Evolutionary conservation across 2,888 invertebrate species (phyloP).

Genomic region (Brachypalpus laphriformis): DNA sequence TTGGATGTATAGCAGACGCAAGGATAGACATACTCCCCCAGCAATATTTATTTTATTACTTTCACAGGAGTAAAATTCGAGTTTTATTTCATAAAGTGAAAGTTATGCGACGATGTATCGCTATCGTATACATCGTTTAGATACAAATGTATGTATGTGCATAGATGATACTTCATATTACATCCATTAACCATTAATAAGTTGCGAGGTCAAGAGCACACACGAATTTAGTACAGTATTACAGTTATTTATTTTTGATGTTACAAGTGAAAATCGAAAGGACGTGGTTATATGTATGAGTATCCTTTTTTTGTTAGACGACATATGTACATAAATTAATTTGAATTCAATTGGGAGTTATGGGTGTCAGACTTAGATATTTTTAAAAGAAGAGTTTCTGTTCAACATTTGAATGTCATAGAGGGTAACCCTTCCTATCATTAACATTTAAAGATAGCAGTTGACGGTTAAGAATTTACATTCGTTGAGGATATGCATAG

Average conservation of each 20-base stretch:
- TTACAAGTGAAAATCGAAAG: constrained; percentile 46
- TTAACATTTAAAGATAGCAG: too few relatives aligned
- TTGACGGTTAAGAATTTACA: too few relatives aligned
- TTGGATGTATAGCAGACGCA: constrained; percentile 15
- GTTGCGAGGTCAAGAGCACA: constrained; percentile 67
- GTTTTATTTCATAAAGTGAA: constrained; percentile 68
- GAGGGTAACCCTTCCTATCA: too few relatives aligned
- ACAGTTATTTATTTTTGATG: constrained; percentile 65
- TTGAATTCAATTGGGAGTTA: background rate
- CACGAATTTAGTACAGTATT: constrained; percentile 37
- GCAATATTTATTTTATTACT: constrained; percentile 71
- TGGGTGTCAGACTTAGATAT: background rate
- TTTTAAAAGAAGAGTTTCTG: background rate
- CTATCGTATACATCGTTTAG: constrained; percentile 1
- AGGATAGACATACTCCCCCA: constrained; percentile 50
- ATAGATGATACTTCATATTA: constrained; percentile 37
- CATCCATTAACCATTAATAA: constrained; percentile 61
- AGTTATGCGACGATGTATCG: constrained; percentile 49
- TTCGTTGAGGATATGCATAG: too few relatives aligned
- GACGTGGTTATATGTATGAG: constrained; percentile 12
- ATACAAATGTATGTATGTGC: background rate
- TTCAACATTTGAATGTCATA: background rate
- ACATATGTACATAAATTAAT: background rate
- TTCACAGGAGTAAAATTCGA: constrained; percentile 65
- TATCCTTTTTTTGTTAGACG: constrained; percentile 2